Conservation (phyloP, 2,797 vertebrate species). For the Parauchenoglanis ngamensis region DNA sequence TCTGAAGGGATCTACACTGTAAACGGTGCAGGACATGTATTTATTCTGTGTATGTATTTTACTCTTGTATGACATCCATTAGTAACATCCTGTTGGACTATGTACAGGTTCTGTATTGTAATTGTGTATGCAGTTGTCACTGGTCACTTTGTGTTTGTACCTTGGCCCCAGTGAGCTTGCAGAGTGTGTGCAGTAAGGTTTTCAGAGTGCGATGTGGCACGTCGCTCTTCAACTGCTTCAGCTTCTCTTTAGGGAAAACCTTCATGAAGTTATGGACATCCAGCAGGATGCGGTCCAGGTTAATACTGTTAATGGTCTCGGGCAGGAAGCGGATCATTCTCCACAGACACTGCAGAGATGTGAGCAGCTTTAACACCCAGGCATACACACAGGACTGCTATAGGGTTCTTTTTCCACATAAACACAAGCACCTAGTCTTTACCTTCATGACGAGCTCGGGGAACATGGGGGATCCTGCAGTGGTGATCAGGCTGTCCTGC, state of each 20-base stretch:
- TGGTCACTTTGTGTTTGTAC: constrained; percentile 64
- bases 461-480: constrained; percentile 89
- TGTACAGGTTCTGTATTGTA: not conserved
- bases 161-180: constrained; percentile 91
- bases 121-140: not conserved
- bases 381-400: not conserved
- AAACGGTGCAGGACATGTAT: not conserved
- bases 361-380: not conserved
- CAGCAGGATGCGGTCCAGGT: constrained; percentile 92
- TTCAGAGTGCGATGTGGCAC: constrained; percentile 94
- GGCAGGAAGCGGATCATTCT: constrained; percentile 94
- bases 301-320: constrained; percentile 89
- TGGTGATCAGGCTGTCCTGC: constrained; percentile 91
- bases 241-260: constrained; percentile 95
- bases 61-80: not conserved
- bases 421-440: not conserved
- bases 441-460: constrained; percentile 98
- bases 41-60: not conserved
- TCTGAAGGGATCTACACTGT: not conserved
- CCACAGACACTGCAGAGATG: constrained; percentile 88
- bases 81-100: not conserved
- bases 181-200: constrained; percentile 91
- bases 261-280: constrained; percentile 98
- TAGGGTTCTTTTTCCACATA: not conserved
- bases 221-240: constrained; percentile 94